A percentile compares a stretch with the other conserved stretches of the same genome.
These are phyloP conservation scores for Malthinus seriepunctatus DNA, from an alignment of 2,888 invertebrate species.

Conservation along the genomic window DNA sequence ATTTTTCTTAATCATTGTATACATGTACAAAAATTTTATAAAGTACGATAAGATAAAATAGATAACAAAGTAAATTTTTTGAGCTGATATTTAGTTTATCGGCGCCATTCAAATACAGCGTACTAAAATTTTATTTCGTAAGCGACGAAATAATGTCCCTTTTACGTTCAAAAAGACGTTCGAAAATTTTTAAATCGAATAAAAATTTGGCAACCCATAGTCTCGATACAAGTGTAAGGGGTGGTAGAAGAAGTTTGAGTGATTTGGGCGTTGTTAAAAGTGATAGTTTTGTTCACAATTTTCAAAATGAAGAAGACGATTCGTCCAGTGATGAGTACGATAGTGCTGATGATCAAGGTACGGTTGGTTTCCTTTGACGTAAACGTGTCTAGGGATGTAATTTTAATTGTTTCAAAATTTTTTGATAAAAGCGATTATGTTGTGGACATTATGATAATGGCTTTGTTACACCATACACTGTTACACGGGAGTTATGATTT, in stretches of 20 bases:
- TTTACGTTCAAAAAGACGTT: constrained; percentile 15
- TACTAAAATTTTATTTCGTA: not conserved
- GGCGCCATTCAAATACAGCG: not conserved
- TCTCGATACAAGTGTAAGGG: not conserved
- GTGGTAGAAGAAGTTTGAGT: not conserved
- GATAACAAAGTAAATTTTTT: constrained; percentile 7
- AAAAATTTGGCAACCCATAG: constrained; percentile 1
- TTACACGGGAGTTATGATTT: too few relatives aligned
- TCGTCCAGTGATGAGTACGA: not conserved
- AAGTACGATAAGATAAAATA: constrained; percentile 22
- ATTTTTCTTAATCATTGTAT: too few relatives aligned
- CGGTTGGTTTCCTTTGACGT: too few relatives aligned
- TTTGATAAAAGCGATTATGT: too few relatives aligned
- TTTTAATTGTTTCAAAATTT: too few relatives aligned
- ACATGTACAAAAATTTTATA: not conserved
- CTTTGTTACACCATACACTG: too few relatives aligned
- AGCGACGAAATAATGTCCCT: constrained; percentile 12
- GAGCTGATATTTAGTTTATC: not conserved
- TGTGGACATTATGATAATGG: too few relatives aligned
- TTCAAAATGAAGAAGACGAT: not conserved
- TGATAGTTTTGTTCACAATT: too few relatives aligned
- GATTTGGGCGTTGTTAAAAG: too few relatives aligned
- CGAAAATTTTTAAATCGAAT: constrained; percentile 12
- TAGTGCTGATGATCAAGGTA: not conserved
- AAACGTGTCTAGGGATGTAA: too few relatives aligned